Base-by-base conservation (phyloP, 1,140 invertebrate species). In the Stegodyphus mimosarum region DNA sequence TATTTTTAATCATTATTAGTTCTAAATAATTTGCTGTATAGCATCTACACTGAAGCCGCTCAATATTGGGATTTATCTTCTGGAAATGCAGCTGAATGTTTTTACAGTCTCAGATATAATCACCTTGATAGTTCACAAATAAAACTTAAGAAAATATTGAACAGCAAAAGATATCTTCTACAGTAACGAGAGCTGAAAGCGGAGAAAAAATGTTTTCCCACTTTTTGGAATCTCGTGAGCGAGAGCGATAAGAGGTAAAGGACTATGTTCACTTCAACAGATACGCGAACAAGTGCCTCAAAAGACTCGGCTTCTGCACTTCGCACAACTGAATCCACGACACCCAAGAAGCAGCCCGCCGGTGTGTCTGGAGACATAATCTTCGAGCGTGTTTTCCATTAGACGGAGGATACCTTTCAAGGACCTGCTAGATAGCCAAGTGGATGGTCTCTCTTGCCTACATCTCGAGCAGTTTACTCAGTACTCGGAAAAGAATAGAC, bases 341-440 rank as follows among this genome's bases (percentile, higher is more conserved):
- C 55, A 60, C 55, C 15, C 15, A 15, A 9, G 55, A 60, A 60
- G 9, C 55, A 33, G 55, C 9, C 55, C 15, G 55, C n/a, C 50
- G 7, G 33, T 6, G 7, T 51, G 69, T 71, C 69, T 71, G 69
- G 10, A 51, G 10, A 49, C 49, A 50, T 50, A 9, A 48, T 71
- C 10, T 33, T 49, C 69, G 5, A 5, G 33, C 49, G 33, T 51
- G 49, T 50, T 10, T 71, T 71, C 69, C 69, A 71, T 71, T 71
- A 71, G 18, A 10, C 33, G 33, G 33, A 33, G 33, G 33, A 33
- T 33, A 33, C 49, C 33, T 33, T 50, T 71, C 7, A 71, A 71
- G 69, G 6, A 71, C 49, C 33, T 18, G n/a, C 33, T 49, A 33
- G 33, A n/a, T 71, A 71, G 69, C 13, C 69, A 71, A 71, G 69